Conservation (phyloP, 2,797 vertebrate genomes). For the Syngnathus rostellatus region DNA sequence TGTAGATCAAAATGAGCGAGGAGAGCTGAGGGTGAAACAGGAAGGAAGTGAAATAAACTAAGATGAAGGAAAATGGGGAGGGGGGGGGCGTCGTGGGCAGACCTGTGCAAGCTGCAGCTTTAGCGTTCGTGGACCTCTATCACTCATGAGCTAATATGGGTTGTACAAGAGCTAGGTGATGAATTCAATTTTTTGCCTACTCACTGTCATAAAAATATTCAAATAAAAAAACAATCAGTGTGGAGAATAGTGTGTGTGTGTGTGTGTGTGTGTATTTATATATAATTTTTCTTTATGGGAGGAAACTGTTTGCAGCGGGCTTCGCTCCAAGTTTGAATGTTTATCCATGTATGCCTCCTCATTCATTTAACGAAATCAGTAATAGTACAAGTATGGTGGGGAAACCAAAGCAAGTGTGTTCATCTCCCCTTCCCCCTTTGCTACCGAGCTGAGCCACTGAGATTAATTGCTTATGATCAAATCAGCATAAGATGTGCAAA, state of each 20-base stretch:
- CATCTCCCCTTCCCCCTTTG: constrained; percentile 37
- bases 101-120: constrained; percentile 30
- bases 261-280: too few species aligned
- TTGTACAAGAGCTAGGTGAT: background rate
- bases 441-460: constrained; percentile 55
- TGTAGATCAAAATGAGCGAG: constrained; percentile 17
- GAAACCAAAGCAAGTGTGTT: constrained; percentile 25
- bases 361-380: background rate
- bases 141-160: constrained; percentile 12
- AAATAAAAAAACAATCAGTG: too few species aligned
- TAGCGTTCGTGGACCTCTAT: constrained; percentile 33
- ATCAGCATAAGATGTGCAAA: constrained; percentile 68
- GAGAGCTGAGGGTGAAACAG: constrained; percentile 20
- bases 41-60: constrained; percentile 20
- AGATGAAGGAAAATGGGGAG: constrained; percentile 26
- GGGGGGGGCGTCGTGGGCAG: constrained; percentile 18
- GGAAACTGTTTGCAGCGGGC: background rate
- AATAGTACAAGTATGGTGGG: constrained; percentile 19
- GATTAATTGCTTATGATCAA: constrained; percentile 74
- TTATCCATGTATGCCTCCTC: background rate
- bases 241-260: too few species aligned
- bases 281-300: too few species aligned
- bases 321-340: background rate
- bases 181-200: too few species aligned
- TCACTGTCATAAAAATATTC: too few species aligned